These are phyloP conservation scores for Cirrhinus molitorella DNA, from an alignment of 2,797 vertebrate species.

Conservation along the genomic window DNA sequence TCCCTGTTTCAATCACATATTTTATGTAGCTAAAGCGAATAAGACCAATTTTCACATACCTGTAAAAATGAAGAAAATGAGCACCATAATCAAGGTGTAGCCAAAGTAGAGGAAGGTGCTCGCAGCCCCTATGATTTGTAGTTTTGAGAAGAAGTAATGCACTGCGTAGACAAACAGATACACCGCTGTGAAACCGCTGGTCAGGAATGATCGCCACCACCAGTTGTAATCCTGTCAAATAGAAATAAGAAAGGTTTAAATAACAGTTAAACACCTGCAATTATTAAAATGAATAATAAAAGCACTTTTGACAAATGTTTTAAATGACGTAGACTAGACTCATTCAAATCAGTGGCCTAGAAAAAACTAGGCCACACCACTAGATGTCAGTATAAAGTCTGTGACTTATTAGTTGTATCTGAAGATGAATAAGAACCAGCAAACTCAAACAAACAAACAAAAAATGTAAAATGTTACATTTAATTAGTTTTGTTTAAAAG, in stretches of 20 bases:
- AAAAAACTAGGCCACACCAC: background rate
- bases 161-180: slow-evolving; percentile 90
- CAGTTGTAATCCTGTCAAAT: slow-evolving; percentile 88
- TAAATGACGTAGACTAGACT: background rate
- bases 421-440: background rate
- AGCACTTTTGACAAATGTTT: background rate
- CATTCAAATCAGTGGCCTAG: background rate
- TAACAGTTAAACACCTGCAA: background rate
- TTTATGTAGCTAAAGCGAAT: background rate
- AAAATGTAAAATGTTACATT: background rate
- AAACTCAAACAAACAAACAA: background rate
- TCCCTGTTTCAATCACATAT: background rate
- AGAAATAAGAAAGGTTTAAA: slow-evolving; percentile 24
- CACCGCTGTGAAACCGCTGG: slow-evolving; percentile 89
- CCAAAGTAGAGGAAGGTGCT: slow-evolving; percentile 94
- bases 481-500: background rate
- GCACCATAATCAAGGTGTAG: slow-evolving; percentile 91
- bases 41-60: slow-evolving; percentile 72
- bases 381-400: background rate
- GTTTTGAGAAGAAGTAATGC: slow-evolving; percentile 93
- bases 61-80: slow-evolving; percentile 96
- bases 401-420: background rate
- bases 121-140: slow-evolving; percentile 87
- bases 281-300: background rate
- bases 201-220: slow-evolving; percentile 93